Evolutionary conservation across 2,113 vertebrate species (phyloP), one percentile per base, ranked within the genome.

Genomic region (Pyrgilauda ruficollis): DNA sequence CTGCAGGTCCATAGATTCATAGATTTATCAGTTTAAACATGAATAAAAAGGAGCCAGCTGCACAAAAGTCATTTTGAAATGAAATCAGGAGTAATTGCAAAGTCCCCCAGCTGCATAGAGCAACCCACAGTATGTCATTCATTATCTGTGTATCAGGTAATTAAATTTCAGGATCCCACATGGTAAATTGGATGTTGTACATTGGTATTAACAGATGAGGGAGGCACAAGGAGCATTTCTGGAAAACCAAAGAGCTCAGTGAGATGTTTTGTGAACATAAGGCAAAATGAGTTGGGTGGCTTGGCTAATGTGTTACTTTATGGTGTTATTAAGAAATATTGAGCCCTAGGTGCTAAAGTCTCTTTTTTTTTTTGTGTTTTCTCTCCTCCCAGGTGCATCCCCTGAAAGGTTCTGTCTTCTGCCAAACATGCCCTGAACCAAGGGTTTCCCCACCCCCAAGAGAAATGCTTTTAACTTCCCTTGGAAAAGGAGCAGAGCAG

Each of bases 241-340:
- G 30, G 50, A 46, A 72, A 74, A 33, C 9, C 1, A 23, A 47
- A 49, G 47, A 28, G 41, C 50, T 74, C 84, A 47, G 33, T 11
- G 50, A 73, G 27, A 33, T 4, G 0, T 15, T 41, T 14, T 6
- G 1, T 49, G 50, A 80, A n/a, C 33, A 0, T 9, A n/a, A 62
- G 31, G 33, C 52, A 49, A 41, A 75, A 41, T 4, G 8, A 74
- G 31, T 44, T 44, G 74, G 31, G 74, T 28, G 43, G 21, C 46
- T 53, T 64, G 33, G 58, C 56, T 35, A 39, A 90, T 7, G n/a
- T 17, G 24, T 56, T 59, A 39, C 11, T 91, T 76, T 11, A 31
- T 17, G 35, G 14, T n/a, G 44, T 44, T 86, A 41, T 18, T 37
- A 83, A 70, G 63, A 79, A 52, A 59, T 55, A 72, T 2, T 20